A percentile compares a stretch with the other conserved stretches of the same genome.
Evolutionary conservation across 2,888 invertebrate species (phyloP).

Genomic region (Criorhina ranunculi): DNA sequence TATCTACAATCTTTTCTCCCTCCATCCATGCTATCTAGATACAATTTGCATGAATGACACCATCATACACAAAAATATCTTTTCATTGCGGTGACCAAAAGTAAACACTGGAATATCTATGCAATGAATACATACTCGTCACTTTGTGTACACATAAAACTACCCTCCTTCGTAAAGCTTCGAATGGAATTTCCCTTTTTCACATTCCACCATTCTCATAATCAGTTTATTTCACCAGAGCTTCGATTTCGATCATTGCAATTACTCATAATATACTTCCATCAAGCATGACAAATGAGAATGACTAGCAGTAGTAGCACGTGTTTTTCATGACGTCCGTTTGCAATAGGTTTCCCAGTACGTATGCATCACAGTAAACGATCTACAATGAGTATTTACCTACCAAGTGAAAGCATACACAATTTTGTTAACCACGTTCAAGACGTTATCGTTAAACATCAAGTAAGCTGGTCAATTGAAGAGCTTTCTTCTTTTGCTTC

Average conservation of each 20-base stretch:
- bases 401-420: slow-evolving; percentile 5
- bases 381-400: not conserved
- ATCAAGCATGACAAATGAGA: slow-evolving; percentile 22
- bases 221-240: slow-evolving; percentile 17
- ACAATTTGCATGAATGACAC: no score
- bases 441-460: not conserved
- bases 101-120: not conserved
- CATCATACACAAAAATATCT: no score
- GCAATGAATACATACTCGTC: not conserved
- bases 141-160: no score
- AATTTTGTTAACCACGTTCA: slow-evolving; percentile 25
- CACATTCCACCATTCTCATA: not conserved
- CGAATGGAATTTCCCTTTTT: slow-evolving; percentile 23
- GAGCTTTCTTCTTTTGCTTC: slow-evolving; percentile 22
- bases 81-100: not conserved
- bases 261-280: slow-evolving; percentile 9
- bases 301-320: slow-evolving; percentile 3
- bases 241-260: slow-evolving; percentile 31
- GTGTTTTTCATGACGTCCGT: not conserved
- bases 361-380: slow-evolving; percentile 6
- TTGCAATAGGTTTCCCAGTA: slow-evolving; percentile 12
- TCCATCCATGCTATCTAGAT: no score
- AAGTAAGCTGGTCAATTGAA: not conserved
- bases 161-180: slow-evolving; percentile 14
- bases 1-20: no score